phyloP scores from a whole-genome alignment of 2,797 vertebrate species.

The Sylvia borin region DNA sequence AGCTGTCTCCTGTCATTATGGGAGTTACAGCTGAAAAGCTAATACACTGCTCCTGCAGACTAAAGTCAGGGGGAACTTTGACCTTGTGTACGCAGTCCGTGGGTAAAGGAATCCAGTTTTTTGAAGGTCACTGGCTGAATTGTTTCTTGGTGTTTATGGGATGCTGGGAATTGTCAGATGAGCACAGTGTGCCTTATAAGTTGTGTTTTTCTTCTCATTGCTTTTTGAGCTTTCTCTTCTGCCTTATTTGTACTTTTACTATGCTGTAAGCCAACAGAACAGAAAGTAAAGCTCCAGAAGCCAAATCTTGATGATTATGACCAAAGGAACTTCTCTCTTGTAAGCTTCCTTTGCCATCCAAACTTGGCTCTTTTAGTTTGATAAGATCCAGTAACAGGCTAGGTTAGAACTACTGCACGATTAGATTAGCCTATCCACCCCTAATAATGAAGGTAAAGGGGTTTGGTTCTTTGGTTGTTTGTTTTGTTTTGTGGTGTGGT shows the following conservation, averaged over 20 bases:
- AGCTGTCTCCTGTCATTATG: conserved; percentile 27
- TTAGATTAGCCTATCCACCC: not conserved
- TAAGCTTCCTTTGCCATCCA: conserved; percentile 20
- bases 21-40: conserved; percentile 8
- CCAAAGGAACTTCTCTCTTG: conserved; percentile 39
- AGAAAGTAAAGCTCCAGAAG: conserved; percentile 43
- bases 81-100: not conserved
- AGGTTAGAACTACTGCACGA: conserved; percentile 1
- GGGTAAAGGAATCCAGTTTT: conserved; percentile 8
- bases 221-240: conserved; percentile 43
- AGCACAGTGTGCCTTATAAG: conserved; percentile 50
- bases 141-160: conserved; percentile 34
- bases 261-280: not conserved
- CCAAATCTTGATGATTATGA: conserved; percentile 57
- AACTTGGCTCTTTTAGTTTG: conserved; percentile 10
- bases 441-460: not conserved
- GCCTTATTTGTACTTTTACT: conserved; percentile 56
- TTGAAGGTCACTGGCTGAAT: conserved; percentile 41
- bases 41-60: not conserved
- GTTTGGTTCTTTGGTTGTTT: not conserved
- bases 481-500: not conserved
- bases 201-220: conserved; percentile 28
- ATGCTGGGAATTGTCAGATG: conserved; percentile 29
- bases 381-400: conserved; percentile 35
- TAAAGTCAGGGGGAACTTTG: conserved; percentile 10